phyloP scores from a whole-genome alignment of 2,797 vertebrate genomes.

The Urocyon cinereoargenteus region DNA sequence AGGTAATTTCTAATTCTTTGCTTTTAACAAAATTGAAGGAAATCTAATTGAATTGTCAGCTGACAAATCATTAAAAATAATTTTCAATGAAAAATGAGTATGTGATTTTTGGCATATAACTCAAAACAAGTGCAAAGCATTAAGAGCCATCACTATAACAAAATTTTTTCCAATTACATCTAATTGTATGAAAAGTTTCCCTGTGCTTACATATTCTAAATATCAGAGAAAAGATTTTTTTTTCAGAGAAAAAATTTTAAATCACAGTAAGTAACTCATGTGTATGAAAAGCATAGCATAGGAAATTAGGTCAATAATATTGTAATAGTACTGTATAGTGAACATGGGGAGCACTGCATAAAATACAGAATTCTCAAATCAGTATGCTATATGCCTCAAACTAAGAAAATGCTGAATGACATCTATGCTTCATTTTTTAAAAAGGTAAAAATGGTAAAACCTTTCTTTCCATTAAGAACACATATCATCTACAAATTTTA shows the following conservation, averaged over 20 bases:
- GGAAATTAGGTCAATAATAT: background rate
- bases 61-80: constrained; percentile 31
- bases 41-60: background rate
- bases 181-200: background rate
- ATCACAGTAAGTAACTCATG: background rate
- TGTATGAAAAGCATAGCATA: background rate
- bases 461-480: background rate
- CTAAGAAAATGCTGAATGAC: background rate
- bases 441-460: background rate
- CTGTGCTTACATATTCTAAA: background rate
- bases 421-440: background rate
- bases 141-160: background rate
- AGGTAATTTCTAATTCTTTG: constrained; percentile 47
- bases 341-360: background rate
- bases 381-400: background rate
- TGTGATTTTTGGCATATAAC: constrained; percentile 6
- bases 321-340: background rate
- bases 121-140: constrained; percentile 23
- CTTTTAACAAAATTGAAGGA: constrained; percentile 47
- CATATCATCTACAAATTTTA: background rate
- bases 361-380: background rate
- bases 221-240: background rate
- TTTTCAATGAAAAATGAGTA: background rate
- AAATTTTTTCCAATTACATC: background rate
- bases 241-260: background rate